phyloP scores from a whole-genome alignment of 1,140 invertebrate genomes.

The Leptinotarsa texana region DNA sequence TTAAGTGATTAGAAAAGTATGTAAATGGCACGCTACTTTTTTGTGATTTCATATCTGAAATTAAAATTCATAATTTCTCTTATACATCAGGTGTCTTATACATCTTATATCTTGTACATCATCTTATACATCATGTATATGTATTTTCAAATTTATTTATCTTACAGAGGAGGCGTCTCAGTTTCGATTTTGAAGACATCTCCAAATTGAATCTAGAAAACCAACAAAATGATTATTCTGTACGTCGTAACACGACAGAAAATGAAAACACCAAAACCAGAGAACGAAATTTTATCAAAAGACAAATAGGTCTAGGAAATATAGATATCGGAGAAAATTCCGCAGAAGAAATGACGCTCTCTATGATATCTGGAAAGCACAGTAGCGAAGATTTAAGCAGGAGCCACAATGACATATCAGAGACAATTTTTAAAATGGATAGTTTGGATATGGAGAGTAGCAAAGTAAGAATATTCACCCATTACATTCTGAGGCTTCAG shows the following conservation, averaged over 20 bases:
- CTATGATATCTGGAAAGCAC: constrained; percentile 46
- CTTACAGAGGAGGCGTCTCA: constrained; percentile 46
- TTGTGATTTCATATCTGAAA: no score
- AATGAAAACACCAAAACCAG: constrained; percentile 45
- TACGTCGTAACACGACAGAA: constrained; percentile 57
- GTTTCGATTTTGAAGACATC: constrained; percentile 48
- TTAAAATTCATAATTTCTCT: no score
- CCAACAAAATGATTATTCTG: constrained; percentile 67
- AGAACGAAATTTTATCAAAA: constrained; percentile 52
- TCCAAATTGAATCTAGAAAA: constrained; percentile 52
- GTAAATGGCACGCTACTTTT: no score
- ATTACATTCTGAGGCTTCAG: background rate
- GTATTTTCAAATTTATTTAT: background rate
- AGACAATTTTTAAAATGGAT: constrained; percentile 71
- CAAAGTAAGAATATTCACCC: constrained; percentile 23
- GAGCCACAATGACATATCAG: constrained; percentile 57
- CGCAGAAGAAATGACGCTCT: constrained; percentile 50
- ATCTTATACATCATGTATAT: no score
- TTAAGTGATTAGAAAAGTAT: no score
- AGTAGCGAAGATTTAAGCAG: constrained; percentile 51
- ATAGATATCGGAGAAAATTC: constrained; percentile 50
- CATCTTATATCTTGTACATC: no score
- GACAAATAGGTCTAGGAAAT: constrained; percentile 53
- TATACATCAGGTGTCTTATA: no score
- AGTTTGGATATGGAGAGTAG: constrained; percentile 61